Evolutionary conservation across 2,888 invertebrate species (phyloP).

Genomic region (Xestia ashworthii): DNA sequence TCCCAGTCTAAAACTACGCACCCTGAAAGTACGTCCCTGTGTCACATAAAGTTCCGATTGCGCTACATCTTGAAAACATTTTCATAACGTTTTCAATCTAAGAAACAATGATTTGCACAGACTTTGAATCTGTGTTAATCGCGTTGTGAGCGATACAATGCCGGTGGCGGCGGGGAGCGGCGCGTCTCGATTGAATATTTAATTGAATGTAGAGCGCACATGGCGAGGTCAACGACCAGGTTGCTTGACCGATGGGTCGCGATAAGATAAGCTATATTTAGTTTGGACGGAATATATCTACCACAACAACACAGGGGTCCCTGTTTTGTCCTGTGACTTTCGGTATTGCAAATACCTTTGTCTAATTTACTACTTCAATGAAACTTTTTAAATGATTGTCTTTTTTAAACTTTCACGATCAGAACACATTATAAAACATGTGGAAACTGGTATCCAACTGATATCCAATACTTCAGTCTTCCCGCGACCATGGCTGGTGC

Average conservation of each 20-base stretch:
- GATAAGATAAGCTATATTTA: constrained; percentile 66
- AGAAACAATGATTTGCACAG: constrained; percentile 22
- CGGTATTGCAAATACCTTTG: too few relatives aligned
- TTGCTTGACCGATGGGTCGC: constrained; percentile 63
- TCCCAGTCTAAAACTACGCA: not conserved
- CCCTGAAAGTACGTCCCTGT: not conserved
- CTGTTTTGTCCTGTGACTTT: too few relatives aligned
- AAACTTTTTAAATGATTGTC: too few relatives aligned
- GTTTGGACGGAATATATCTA: not conserved
- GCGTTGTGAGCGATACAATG: constrained; percentile 72
- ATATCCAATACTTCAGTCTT: too few relatives aligned
- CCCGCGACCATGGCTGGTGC: too few relatives aligned
- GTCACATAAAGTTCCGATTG: not conserved
- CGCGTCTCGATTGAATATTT: constrained; percentile 84
- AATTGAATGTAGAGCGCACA: constrained; percentile 83
- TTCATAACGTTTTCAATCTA: not conserved
- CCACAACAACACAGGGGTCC: too few relatives aligned
- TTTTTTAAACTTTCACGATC: too few relatives aligned
- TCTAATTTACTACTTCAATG: not conserved
- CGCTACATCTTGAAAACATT: not conserved
- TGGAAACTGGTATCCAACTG: too few relatives aligned
- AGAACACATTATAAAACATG: too few relatives aligned
- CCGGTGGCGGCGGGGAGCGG: constrained; percentile 72
- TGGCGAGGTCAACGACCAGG: constrained; percentile 74
- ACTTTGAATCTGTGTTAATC: constrained; percentile 77